Evolutionary conservation across 2,797 vertebrate genomes (phyloP), one percentile per base, ranked within the genome.

Genomic region (Epinephelus malabaricus): DNA sequence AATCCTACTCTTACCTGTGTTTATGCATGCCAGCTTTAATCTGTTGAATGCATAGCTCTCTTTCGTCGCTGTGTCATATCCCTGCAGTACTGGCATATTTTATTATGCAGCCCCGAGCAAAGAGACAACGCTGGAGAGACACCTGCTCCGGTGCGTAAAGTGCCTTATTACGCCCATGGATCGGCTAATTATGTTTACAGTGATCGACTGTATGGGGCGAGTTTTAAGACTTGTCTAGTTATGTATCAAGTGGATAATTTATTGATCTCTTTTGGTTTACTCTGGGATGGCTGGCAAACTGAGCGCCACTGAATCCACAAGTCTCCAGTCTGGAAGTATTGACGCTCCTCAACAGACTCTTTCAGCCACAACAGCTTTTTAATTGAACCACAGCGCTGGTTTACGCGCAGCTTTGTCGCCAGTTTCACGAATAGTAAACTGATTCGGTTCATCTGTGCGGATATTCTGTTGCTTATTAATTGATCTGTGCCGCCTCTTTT

Each of bases 31-130:
- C 66, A 25, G 46, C 63, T 79, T 54, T 86, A 87, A 94, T 92
- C 92, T 93, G 92, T 92, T 94, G 90, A 86, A 89, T 86, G 87
- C 70, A 50, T 15, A 2, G 38, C 43, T 64, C 18, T 70, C 12
- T 72, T 23, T 18, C 30, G 60, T 62, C 30, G 45, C 55, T 79
- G 70, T 78, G 58, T 72, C 73, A 8, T 51, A 18, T 30, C 68
- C 73, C 88, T 85, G 88, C 90, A 84, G 83, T 83, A 72, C 76
- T 76, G 60, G 58, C 63, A 62, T 30, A 17, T 73, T 69, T 79
- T n/a, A 25, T 49, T 23, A 64, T 69, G 72, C 76, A 83, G 63
- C 49, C 63, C 47, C 3, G 63, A 38, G 64, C 70, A 47, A 78
- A 69, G 62, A 47, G 58, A 49, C 82, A 6, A 58, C 55, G 64